Base-by-base conservation (phyloP, 2,113 vertebrate genomes). In the Cygnus atratus region DNA sequence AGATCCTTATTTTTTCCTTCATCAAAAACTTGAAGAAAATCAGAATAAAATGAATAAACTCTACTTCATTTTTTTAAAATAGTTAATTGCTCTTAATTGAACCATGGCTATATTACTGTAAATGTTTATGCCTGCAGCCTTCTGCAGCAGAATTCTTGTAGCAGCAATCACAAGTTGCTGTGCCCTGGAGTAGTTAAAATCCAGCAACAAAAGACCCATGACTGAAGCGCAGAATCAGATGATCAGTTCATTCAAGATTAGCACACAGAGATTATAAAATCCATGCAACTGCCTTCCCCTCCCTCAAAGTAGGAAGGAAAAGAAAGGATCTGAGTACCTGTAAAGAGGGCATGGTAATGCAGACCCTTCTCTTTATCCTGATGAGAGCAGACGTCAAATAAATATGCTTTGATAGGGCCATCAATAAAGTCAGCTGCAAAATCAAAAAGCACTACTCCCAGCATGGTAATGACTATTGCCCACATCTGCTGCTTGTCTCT, bases 381-480 rank as follows among this genome's bases (percentile, higher is more conserved):
- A 82, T 99, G 98, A n/a, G 98, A 99, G 92, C 99, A 99, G 96
- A 99, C 99, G 78, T 99, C 99, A 97, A 99, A 99, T 93, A 99
- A 98, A 97, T 99, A 99, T 0, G 99, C 99, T 97, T 99, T 99
- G 95, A 99, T 99, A 67, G 99, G 99, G 28, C 99, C 99, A 57
- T 99, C 99, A 48, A 99, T 99, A 97, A 99, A 99, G 96, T 99
- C 99, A 31, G 99, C 99, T 18, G 99, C 98, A 96, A 99, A 99
- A 97, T 99, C 99, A 93, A 99, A 99, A 94, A 99, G 97, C 79
- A 99, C 99, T 39, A 99, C 99, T 21, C 99, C 99, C 37, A 98
- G 95, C 99, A 99, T 99, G 95, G 99, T 99, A 95, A 98, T 91
- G 39, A 98, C 97, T 44, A 99, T 99, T 79, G 99, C 98, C 99